phyloP scores from a whole-genome alignment of 2,113 vertebrate genomes.

The Chaetorhynchus papuensis region DNA sequence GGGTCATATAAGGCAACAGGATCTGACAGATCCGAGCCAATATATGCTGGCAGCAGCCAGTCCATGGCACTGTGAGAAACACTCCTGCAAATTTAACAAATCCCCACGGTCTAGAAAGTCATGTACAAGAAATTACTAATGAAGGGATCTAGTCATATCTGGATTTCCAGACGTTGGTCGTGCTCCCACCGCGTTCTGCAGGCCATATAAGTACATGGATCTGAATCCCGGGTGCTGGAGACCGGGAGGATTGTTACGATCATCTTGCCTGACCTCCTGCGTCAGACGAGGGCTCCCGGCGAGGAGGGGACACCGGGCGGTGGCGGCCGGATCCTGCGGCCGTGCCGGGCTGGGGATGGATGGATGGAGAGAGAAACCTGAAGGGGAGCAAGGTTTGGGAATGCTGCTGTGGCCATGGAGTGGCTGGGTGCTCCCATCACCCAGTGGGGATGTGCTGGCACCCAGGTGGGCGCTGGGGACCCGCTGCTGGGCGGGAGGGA shows the following conservation, averaged over 20 bases:
- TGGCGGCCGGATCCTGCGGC: not conserved
- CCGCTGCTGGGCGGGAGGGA: not conserved
- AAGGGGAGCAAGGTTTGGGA: not conserved
- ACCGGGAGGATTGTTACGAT: not conserved
- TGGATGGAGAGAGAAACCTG: not conserved
- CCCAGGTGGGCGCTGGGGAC: not conserved
- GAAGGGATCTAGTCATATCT: conserved; percentile 66
- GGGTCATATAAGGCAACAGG: conserved; percentile 66
- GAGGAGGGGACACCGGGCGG: not conserved
- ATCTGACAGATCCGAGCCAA: conserved; percentile 62
- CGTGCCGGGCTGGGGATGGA: not conserved
- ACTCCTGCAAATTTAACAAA: conserved; percentile 67
- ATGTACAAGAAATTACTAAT: conserved; percentile 65
- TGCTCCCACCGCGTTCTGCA: conserved; percentile 31
- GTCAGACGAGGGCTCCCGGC: conserved; percentile 19
- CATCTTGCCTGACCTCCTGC: conserved; percentile 40
- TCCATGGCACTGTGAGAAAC: conserved; percentile 65
- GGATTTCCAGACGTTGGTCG: conserved; percentile 65
- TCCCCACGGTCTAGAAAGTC: conserved; percentile 62
- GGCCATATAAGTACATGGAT: conserved; percentile 66
- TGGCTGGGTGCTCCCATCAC: not conserved
- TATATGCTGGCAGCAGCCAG: conserved; percentile 58
- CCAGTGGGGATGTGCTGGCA: accelerated
- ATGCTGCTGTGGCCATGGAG: accelerated
- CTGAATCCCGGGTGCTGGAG: conserved; percentile 28